Percentiles rank a stretch among this genome's conserved stretches.
These are phyloP conservation scores for Coilia nasus DNA, from an alignment of 2,797 vertebrate genomes.

Conservation along the genomic window DNA sequence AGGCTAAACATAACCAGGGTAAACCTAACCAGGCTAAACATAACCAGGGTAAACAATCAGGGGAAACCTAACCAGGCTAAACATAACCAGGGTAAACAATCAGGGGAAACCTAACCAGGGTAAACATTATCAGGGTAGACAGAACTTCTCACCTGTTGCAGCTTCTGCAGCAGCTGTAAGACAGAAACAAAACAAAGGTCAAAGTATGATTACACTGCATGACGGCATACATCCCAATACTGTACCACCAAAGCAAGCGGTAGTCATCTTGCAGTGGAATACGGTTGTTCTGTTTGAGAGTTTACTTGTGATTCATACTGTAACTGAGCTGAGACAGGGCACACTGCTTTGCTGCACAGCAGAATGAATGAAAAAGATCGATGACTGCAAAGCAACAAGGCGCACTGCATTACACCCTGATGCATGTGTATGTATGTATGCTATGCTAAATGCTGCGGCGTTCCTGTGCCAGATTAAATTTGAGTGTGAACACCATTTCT, in stretches of 20 bases:
- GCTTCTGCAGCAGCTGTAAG: slow-evolving; percentile 19
- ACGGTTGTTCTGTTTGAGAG: not conserved
- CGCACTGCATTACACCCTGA: no score
- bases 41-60: no score
- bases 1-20: no score
- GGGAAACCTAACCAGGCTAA: not conserved
- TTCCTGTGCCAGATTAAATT: no score
- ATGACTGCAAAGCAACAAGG: no score
- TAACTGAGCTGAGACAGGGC: no score
- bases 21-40: not conserved
- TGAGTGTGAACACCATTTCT: no score
- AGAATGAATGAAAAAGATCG: no score
- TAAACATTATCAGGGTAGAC: not conserved
- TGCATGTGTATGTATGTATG: no score
- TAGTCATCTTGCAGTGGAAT: no score
- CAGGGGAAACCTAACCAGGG: not conserved
- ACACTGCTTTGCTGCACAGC: no score
- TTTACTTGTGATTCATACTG: not conserved
- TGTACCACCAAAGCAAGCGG: not conserved
- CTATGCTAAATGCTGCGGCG: no score
- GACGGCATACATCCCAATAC: not conserved
- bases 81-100: not conserved
- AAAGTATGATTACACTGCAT: not conserved
- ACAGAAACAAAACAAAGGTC: not conserved
- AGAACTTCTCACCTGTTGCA: slow-evolving; percentile 28